Percentiles rank a stretch among this genome's conserved stretches.
Conservation (phyloP, 2,888 invertebrate genomes). For the Palloptera scutellata region DNA sequence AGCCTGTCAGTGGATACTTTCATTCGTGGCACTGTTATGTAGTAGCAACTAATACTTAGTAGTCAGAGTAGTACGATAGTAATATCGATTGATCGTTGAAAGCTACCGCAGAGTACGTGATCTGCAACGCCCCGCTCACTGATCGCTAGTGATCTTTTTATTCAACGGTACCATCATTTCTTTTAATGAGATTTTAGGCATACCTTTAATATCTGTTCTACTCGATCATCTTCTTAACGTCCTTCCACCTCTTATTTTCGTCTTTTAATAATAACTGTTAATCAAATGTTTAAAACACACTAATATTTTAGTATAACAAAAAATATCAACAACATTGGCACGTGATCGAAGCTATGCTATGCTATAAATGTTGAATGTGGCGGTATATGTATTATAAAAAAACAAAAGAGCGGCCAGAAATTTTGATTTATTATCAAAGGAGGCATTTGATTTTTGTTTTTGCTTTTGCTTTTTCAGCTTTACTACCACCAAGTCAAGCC, state of each 20-base stretch:
- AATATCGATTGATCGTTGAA: slow-evolving; percentile 44
- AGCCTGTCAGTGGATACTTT: not conserved
- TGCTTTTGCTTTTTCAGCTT: not conserved
- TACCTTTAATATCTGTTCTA: not conserved
- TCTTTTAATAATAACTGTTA: not conserved
- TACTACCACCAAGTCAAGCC: not conserved
- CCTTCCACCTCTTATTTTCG: not conserved
- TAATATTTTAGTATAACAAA: slow-evolving; percentile 2
- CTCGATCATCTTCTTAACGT: not conserved
- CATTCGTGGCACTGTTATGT: not conserved
- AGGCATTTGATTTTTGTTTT: not conserved
- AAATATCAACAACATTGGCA: slow-evolving; percentile 27
- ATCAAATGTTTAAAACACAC: slow-evolving; percentile 12
- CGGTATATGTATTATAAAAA: slow-evolving; percentile 11
- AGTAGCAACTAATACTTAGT: too few species aligned
- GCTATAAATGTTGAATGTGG: slow-evolving; percentile 20
- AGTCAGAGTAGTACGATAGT: not conserved
- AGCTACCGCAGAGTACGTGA: slow-evolving; percentile 47
- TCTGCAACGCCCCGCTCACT: slow-evolving; percentile 38
- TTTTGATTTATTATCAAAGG: slow-evolving; percentile 33
- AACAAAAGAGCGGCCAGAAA: slow-evolving; percentile 4
- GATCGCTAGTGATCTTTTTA: too few species aligned
- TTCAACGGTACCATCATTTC: too few species aligned
- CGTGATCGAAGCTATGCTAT: slow-evolving; percentile 31
- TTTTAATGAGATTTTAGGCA: too few species aligned